These are phyloP conservation scores for Drosophila tsacasi DNA, from an alignment of 1,140 invertebrate genomes.

Conservation along the genomic window DNA sequence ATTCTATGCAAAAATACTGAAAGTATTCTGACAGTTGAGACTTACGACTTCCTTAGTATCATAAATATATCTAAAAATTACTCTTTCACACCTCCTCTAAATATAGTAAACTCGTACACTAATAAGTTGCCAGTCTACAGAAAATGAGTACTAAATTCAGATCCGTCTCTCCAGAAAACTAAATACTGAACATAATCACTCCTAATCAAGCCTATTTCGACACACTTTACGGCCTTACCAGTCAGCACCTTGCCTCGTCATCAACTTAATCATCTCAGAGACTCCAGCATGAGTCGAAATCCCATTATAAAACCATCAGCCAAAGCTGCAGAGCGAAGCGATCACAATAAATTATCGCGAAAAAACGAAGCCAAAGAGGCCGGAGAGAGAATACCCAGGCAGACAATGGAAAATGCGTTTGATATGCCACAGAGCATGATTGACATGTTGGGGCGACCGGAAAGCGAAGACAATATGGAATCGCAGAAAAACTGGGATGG, in stretches of 20 bases:
- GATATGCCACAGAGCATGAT: constrained; percentile 53
- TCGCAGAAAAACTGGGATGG: constrained; percentile 1
- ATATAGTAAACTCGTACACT: background rate
- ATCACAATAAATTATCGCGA: constrained; percentile 52
- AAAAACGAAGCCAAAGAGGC: constrained; percentile 19
- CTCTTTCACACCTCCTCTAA: too few species aligned
- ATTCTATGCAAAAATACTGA: too few species aligned
- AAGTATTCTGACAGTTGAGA: background rate
- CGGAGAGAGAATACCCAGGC: constrained; percentile 30
- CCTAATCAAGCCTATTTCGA: constrained; percentile 26
- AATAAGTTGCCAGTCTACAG: too few species aligned
- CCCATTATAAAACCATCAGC: constrained; percentile 66
- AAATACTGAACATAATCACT: constrained; percentile 10
- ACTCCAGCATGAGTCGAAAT: constrained; percentile 16
- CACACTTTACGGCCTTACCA: constrained; percentile 15
- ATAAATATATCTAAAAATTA: background rate
- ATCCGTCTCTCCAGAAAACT: background rate
- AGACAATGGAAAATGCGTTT: constrained; percentile 55
- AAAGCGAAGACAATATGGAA: constrained; percentile 54
- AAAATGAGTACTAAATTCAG: background rate
- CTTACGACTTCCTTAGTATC: background rate
- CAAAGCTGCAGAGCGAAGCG: constrained; percentile 62
- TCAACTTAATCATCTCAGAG: constrained; percentile 17
- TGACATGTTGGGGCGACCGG: constrained; percentile 72
- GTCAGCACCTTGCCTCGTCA: constrained; percentile 35